Conservation (phyloP, 2,113 vertebrate species). For the Coreoperca whiteheadi region DNA sequence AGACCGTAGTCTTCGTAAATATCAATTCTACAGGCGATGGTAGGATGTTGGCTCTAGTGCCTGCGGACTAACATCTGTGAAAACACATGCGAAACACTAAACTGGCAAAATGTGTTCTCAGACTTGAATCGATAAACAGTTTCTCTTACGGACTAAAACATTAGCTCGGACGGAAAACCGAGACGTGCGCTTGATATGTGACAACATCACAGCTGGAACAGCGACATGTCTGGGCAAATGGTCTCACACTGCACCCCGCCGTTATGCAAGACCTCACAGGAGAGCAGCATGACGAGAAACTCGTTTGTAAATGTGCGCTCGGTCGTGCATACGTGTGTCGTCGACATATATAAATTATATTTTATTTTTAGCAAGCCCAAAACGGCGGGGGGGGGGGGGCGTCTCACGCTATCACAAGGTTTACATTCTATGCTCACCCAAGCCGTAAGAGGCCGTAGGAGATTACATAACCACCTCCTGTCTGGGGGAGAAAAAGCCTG, state of each 20-base stretch:
- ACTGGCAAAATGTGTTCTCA: not conserved
- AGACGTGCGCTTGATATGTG: not conserved
- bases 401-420: conserved; percentile 1
- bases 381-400: not conserved
- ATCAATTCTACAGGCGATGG: not conserved
- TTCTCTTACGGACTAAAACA: not conserved
- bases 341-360: not conserved
- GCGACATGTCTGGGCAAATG: conserved; percentile 56
- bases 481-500: not conserved
- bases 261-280: conserved; percentile 71
- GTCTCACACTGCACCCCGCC: conserved; percentile 28
- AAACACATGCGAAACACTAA: not conserved
- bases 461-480: conserved; percentile 71
- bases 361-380: not conserved
- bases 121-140: not conserved
- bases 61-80: not conserved
- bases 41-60: conserved; percentile 12
- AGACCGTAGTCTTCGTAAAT: not conserved
- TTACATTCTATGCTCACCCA: not conserved
- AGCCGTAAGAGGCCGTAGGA: conserved; percentile 13
- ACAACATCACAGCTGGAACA: conserved; percentile 49
- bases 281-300: conserved; percentile 15
- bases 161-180: not conserved
- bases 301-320: not conserved
- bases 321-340: not conserved